Percentiles rank a stretch among this genome's conserved stretches.
Conservation (phyloP, 53 echinoderm and acorn worm genomes). For the Zoroaster sp. region DNA sequence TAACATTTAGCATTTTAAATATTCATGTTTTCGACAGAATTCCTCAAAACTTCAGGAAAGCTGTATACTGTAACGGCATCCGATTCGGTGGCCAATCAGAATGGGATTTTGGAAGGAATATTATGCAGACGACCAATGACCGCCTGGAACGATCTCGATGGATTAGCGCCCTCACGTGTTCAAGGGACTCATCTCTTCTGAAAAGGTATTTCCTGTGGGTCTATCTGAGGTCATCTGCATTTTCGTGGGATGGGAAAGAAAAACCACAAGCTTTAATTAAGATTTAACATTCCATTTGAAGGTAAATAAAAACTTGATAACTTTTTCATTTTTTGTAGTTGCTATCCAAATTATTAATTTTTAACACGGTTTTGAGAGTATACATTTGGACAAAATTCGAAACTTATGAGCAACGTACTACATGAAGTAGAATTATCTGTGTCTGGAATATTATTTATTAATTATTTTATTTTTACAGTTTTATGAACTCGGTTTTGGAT, state of each 20-base stretch:
- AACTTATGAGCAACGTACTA: background rate
- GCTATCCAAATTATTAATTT: too few relatives aligned
- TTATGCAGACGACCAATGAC: conserved; percentile 36
- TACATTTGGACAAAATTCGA: background rate
- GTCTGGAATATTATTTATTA: too few relatives aligned
- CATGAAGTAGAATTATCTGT: background rate
- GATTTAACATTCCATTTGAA: too few relatives aligned
- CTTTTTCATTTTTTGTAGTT: too few relatives aligned
- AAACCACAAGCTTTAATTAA: too few relatives aligned
- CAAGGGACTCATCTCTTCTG: background rate
- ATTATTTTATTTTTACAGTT: conserved; percentile 16
- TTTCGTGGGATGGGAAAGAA: too few relatives aligned
- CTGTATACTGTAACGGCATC: conserved; percentile 82
- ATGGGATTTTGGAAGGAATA: conserved; percentile 54
- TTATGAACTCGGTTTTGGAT: conserved; percentile 16
- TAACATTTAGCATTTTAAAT: too few relatives aligned
- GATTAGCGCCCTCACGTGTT: conserved; percentile 62
- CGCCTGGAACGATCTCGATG: conserved; percentile 20
- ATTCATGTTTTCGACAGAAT: conserved; percentile 52
- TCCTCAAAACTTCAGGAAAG: conserved; percentile 50
- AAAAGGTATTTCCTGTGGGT: background rate
- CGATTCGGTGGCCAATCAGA: conserved; percentile 58
- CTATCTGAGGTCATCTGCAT: background rate
- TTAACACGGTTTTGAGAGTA: too few relatives aligned
- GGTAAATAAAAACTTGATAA: too few relatives aligned